A percentile compares a stretch with the other conserved stretches of the same genome.
Evolutionary conservation across 2,113 vertebrate species (phyloP).

Genomic region (Typhlomys cinereus): DNA sequence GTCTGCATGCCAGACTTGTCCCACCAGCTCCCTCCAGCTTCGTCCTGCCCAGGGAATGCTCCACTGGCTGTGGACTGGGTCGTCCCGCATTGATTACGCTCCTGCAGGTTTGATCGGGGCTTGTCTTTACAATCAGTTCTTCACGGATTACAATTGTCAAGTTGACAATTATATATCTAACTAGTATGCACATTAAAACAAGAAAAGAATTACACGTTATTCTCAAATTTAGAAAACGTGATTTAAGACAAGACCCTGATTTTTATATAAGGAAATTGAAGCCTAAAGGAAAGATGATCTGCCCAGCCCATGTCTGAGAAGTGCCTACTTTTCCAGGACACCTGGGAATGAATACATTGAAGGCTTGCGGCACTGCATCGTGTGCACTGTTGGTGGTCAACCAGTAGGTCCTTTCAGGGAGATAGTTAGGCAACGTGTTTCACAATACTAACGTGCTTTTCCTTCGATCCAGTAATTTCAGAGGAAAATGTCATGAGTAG

Average conservation of each 20-base stretch:
- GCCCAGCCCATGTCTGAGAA: rapidly evolving
- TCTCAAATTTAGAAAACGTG: neutral
- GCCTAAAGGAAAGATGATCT: neutral
- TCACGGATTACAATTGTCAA: too few relatives aligned
- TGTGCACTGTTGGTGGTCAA: neutral
- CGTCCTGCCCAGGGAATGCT: too few relatives aligned
- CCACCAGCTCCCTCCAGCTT: too few relatives aligned
- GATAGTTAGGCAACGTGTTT: neutral
- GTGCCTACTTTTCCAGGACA: neutral
- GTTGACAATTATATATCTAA: too few relatives aligned
- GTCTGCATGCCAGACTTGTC: too few relatives aligned
- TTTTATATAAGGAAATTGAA: neutral
- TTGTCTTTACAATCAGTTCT: too few relatives aligned
- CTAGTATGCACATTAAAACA: too few relatives aligned
- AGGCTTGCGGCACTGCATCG: neutral
- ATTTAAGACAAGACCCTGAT: neutral
- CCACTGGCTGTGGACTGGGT: too few relatives aligned
- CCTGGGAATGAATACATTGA: too few relatives aligned
- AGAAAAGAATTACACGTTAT: neutral
- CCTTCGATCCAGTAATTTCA: neutral
- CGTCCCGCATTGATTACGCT: too few relatives aligned
- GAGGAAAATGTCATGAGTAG: neutral
- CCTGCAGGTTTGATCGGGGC: too few relatives aligned
- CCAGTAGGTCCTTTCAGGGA: neutral
- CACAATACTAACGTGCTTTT: neutral